Conservation (phyloP, 2,888 invertebrate genomes). For the Ceramica pisi region DNA sequence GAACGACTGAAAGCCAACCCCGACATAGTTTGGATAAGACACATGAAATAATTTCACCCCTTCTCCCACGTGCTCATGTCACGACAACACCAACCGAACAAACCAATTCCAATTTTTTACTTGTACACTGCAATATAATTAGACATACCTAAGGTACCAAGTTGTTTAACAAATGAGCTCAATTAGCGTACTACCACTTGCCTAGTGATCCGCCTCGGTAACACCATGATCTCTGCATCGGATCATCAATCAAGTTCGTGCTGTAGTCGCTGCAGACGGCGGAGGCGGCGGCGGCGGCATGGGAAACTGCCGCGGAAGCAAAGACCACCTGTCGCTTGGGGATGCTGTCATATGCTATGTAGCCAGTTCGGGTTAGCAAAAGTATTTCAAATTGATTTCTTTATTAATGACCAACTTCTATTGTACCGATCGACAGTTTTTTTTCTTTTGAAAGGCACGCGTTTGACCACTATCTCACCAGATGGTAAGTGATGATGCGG, state of each 20-base stretch:
- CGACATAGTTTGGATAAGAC: too few relatives aligned
- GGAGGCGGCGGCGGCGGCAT: conserved; percentile 28
- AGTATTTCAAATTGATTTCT: not conserved
- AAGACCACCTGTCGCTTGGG: conserved; percentile 63
- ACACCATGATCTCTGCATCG: conserved; percentile 11
- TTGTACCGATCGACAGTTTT: too few relatives aligned
- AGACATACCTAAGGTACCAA: not conserved
- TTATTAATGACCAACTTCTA: too few relatives aligned
- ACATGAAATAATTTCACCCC: too few relatives aligned
- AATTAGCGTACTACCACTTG: conserved; percentile 16
- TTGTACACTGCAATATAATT: not conserved
- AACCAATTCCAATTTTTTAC: too few relatives aligned
- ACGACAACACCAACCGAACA: too few relatives aligned
- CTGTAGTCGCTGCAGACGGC: not conserved
- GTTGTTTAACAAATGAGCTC: conserved; percentile 26
- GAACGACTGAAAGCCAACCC: too few relatives aligned
- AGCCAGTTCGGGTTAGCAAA: not conserved
- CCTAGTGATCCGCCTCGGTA: conserved; percentile 24
- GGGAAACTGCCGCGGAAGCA: conserved; percentile 56
- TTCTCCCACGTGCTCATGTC: too few relatives aligned
- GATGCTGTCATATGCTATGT: conserved; percentile 23
- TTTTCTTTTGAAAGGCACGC: too few relatives aligned
- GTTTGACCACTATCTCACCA: too few relatives aligned
- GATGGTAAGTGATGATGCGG: too few relatives aligned
- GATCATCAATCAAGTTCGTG: conserved; percentile 53